A percentile compares a stretch with the other conserved stretches of the same genome.
Conservation (phyloP, 2,797 vertebrate genomes). For the Micropoecilia bifurca region DNA sequence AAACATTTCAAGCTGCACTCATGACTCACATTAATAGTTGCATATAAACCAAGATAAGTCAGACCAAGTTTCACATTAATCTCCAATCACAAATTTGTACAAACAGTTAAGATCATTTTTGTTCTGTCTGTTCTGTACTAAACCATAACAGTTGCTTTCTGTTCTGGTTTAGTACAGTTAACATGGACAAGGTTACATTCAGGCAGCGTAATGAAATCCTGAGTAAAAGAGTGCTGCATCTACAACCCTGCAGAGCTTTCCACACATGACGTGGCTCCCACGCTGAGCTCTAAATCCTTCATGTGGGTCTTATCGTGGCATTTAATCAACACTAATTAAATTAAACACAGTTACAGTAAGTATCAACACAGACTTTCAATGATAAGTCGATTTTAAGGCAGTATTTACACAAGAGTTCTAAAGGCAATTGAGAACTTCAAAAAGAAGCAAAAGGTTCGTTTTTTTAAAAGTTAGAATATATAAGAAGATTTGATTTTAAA, state of each 20-base stretch:
- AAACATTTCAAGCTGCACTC: background rate
- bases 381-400: background rate
- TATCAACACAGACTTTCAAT: background rate
- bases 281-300: background rate
- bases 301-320: background rate
- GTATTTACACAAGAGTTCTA: background rate
- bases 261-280: background rate
- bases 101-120: background rate
- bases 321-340: conserved; percentile 9
- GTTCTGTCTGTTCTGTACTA: background rate
- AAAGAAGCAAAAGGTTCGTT: background rate
- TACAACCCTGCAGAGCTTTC: background rate
- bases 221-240: background rate
- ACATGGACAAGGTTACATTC: background rate
- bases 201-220: background rate
- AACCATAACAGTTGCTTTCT: background rate
- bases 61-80: background rate
- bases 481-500: background rate
- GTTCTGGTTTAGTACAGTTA: too few species aligned
- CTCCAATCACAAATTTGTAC: background rate
- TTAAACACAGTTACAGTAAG: background rate
- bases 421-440: background rate
- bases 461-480: background rate
- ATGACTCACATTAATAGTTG: background rate
- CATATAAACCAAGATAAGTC: background rate